phyloP scores from a whole-genome alignment of 2,797 vertebrate genomes.

The Alcedo quadribrachys region DNA sequence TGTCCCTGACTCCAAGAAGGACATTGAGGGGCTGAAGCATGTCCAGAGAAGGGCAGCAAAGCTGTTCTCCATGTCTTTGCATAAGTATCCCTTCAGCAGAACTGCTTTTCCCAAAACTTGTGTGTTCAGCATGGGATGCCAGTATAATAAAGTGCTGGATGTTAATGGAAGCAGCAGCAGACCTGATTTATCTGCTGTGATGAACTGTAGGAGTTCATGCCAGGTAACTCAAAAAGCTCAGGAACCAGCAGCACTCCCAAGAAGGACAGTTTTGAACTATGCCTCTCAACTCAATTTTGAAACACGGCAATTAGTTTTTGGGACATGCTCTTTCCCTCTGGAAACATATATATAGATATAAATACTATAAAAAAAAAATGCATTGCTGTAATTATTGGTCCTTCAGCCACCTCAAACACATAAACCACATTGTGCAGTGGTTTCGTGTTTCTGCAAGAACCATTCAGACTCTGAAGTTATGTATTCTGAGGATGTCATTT shows the following conservation, averaged over 20 bases:
- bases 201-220: not conserved
- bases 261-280: not conserved
- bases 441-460: not conserved
- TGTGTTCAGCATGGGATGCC: not conserved
- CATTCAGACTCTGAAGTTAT: not conserved
- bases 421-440: not conserved
- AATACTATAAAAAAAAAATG: not conserved
- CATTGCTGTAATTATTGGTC: not conserved
- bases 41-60: not conserved
- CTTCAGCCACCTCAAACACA: not conserved
- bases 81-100: not conserved
- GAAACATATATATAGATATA: not conserved
- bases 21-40: not conserved
- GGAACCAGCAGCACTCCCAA: not conserved
- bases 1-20: not conserved
- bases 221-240: not conserved
- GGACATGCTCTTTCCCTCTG: not conserved
- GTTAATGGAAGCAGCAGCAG: not conserved
- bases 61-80: not conserved
- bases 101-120: not conserved
- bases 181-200: not conserved
- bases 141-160: not conserved
- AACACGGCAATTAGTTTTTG: not conserved
- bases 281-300: not conserved
- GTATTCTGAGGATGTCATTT: constrained; percentile 37